These are phyloP conservation scores for Eulemur rubriventer DNA, from an alignment of 2,797 vertebrate genomes.

Conservation along the genomic window DNA sequence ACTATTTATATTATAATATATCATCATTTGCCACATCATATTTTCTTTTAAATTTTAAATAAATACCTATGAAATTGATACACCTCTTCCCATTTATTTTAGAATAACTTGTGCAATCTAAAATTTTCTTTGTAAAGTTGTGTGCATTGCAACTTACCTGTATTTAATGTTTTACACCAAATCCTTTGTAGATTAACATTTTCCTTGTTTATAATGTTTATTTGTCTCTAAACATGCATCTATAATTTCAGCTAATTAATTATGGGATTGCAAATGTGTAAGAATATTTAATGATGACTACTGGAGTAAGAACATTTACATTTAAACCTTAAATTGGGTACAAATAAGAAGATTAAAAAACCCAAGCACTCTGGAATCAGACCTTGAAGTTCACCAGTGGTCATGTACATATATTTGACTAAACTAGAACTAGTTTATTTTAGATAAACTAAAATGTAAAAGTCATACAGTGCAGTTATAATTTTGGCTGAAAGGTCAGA, in stretches of 20 bases:
- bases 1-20: background rate
- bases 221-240: constrained; percentile 58
- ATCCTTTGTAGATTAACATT: constrained; percentile 68
- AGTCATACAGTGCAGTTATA: background rate
- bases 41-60: constrained; percentile 69
- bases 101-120: constrained; percentile 10
- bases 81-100: constrained; percentile 60
- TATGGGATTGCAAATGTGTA: background rate
- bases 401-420: constrained; percentile 50
- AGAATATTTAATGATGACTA: constrained; percentile 37
- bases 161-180: constrained; percentile 68
- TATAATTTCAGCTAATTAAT: constrained; percentile 57
- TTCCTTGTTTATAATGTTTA: constrained; percentile 55
- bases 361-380: background rate
- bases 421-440: constrained; percentile 43
- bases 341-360: background rate
- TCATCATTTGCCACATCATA: constrained; percentile 74
- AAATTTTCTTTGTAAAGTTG: constrained; percentile 58
- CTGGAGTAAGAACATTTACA: constrained; percentile 2
- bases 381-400: constrained; percentile 23
- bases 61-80: constrained; percentile 20
- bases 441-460: constrained; percentile 48
- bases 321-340: constrained; percentile 56
- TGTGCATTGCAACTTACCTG: constrained; percentile 55
- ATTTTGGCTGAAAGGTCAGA: constrained; percentile 35